Conservation (phyloP, 2,113 vertebrate genomes). For the Zosterops borbonicus region DNA sequence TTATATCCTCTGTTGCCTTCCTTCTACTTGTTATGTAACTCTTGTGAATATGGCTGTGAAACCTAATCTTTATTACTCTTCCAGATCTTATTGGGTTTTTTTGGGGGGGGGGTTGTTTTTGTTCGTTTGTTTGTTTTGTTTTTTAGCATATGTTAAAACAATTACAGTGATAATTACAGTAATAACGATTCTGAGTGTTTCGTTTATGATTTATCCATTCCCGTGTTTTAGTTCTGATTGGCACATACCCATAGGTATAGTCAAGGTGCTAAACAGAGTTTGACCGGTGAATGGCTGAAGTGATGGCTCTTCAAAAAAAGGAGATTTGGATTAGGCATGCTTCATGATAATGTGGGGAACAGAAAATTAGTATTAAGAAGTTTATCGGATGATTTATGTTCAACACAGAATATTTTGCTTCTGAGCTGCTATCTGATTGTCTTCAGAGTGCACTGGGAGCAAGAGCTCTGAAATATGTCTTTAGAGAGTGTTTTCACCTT, state of each 20-base stretch:
- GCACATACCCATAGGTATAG: background rate
- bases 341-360: background rate
- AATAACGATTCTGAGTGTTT: background rate
- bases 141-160: background rate
- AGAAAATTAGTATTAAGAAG: background rate
- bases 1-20: background rate
- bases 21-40: background rate
- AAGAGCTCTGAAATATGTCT: background rate
- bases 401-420: background rate
- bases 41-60: background rate
- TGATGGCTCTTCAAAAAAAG: background rate
- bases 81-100: background rate
- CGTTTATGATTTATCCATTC: background rate
- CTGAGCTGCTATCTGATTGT: background rate
- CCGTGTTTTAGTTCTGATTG: background rate
- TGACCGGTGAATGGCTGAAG: background rate
- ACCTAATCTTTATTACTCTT: background rate
- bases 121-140: too few species aligned
- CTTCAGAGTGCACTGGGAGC: background rate
- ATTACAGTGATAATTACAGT: background rate
- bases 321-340: background rate
- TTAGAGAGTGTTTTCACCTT: background rate
- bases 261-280: background rate
- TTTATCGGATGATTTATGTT: background rate
- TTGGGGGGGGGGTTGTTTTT: background rate